Evolutionary conservation across 1,140 invertebrate species (phyloP).

Genomic region (Phocides pigmalion): DNA sequence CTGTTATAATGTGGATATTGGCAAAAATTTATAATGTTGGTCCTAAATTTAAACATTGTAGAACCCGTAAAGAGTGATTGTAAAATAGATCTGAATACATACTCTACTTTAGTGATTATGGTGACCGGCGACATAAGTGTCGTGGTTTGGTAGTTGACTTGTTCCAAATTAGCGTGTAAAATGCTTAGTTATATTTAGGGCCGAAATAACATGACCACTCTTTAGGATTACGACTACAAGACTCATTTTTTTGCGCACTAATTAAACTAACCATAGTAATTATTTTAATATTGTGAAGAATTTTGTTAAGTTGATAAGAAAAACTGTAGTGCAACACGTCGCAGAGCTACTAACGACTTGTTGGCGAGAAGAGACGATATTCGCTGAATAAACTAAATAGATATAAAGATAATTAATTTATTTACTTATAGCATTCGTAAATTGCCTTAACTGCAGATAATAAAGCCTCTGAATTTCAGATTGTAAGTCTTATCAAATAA

Average conservation of each 20-base stretch:
- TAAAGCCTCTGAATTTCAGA: conserved; percentile 72
- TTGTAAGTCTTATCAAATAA: conserved; percentile 81
- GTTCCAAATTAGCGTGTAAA: conserved; percentile 41
- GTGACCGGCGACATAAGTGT: conserved; percentile 12
- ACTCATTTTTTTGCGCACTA: conserved; percentile 63
- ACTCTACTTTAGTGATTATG: conserved; percentile 40
- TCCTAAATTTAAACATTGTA: conserved; percentile 45
- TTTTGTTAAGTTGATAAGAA: conserved; percentile 47
- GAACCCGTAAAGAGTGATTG: conserved; percentile 41
- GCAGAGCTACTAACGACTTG: conserved; percentile 59
- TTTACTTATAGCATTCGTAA: conserved; percentile 71
- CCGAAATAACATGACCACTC: conserved; percentile 54
- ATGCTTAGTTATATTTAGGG: conserved; percentile 43
- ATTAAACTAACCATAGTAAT: conserved; percentile 56
- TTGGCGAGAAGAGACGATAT: conserved; percentile 60
- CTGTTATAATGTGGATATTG: conserved; percentile 60
- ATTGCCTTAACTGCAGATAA: conserved; percentile 76
- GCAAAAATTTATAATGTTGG: conserved; percentile 48
- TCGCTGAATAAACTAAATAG: conserved; percentile 66
- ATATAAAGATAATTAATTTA: conserved; percentile 64
- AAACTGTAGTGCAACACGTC: conserved; percentile 30
- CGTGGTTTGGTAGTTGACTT: conserved; percentile 24
- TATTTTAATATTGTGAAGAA: conserved; percentile 58
- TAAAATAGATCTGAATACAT: conserved; percentile 64
- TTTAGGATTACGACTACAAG: conserved; percentile 59